Evolutionary conservation across 2,797 vertebrate species (phyloP), one percentile per base, ranked within the genome.

Genomic region (Schizothorax lantsangensis): DNA sequence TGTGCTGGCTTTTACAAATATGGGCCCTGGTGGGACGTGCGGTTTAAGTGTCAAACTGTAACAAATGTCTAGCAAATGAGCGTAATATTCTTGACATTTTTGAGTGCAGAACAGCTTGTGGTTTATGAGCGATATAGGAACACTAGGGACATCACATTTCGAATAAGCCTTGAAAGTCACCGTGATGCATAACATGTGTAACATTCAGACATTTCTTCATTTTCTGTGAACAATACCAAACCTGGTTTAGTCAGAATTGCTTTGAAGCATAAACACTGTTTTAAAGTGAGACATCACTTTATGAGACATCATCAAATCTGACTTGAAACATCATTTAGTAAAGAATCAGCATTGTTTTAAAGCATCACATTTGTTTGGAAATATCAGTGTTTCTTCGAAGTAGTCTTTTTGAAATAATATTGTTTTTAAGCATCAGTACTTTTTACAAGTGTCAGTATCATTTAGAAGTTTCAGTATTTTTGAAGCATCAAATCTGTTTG

Each of bases 11-110:
- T 86, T 77, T 75, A 74, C 40, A 82, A 86, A 86, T 73, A 30
- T 2, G 62, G 47, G 72, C 33, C 57, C 74, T 74, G 59, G 57
- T 73, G 59, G 75, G 69, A 66, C 2, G 52, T 40, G 78, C 15
- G 54, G 84, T 85, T 84, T 79, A 85, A 79, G 84, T 85, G 77
- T 72, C 68, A 71, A 36, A 69, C 38, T 36, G 40, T 72, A 49
- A 72, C 57, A 86, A 81, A 84, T 84, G 54, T 43, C 40, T 62
- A 21, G 75, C 33, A 85, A 85, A 78, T 85, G 59, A 64, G 78
- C 23, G 21, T 75, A 81, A 86, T 68, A 74, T 74, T 86, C 73
- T 81, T 85, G 77, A 85, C 84, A 85, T 79, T 85, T 79, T 54
- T 69, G 71, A 86, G 43, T 40, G 57, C 69, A 30, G 52, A 43